Percentiles rank a stretch among this genome's conserved stretches.
phyloP scores from a whole-genome alignment of 2,113 vertebrate genomes.

The Gallinago undulata region DNA sequence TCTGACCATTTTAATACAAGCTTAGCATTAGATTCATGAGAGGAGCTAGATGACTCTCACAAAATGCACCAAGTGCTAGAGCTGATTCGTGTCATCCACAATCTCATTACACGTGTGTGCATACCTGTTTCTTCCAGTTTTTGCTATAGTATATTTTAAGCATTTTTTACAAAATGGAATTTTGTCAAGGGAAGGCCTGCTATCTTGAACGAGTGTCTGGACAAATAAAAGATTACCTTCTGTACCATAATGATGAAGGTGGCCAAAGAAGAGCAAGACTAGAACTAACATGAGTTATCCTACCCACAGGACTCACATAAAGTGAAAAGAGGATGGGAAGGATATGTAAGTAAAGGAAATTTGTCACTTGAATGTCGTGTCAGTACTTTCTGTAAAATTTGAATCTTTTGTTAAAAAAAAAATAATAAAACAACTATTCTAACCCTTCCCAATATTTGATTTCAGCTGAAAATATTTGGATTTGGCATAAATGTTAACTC shows the following conservation, averaged over 20 bases:
- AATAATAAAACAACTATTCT: background rate
- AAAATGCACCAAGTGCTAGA: background rate
- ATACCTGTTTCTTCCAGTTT: background rate
- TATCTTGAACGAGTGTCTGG: fast-evolving
- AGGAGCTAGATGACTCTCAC: background rate
- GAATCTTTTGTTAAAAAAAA: background rate
- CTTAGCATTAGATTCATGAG: background rate
- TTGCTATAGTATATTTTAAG: background rate
- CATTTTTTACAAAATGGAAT: background rate
- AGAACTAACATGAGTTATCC: background rate
- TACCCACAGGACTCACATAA: background rate
- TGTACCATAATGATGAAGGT: background rate
- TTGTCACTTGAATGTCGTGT: background rate
- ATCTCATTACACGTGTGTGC: background rate
- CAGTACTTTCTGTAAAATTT: background rate
- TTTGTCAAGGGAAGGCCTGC: background rate
- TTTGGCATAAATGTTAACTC: background rate
- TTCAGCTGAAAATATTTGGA: background rate
- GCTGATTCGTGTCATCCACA: background rate
- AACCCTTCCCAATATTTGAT: background rate
- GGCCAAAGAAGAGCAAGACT: background rate
- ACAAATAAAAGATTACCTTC: background rate
- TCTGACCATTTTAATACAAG: background rate
- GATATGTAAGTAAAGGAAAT: background rate
- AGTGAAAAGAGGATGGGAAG: background rate